Evolutionary conservation across 2,113 vertebrate genomes (phyloP).

Genomic region (Lophura nycthemera): DNA sequence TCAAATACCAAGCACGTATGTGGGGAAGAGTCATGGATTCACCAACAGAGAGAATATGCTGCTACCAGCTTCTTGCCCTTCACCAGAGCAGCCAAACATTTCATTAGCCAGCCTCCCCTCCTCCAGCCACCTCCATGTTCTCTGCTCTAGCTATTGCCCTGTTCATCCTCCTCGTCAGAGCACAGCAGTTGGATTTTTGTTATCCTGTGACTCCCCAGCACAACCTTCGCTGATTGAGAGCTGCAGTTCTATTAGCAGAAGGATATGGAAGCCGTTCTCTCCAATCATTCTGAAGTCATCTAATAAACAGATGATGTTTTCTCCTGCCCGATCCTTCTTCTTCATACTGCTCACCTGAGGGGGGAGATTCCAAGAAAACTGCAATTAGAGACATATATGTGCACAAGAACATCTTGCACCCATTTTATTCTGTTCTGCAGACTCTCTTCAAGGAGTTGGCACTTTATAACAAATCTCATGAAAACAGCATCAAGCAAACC

Average conservation of each 20-base stretch:
- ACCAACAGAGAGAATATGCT: background rate
- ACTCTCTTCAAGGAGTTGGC: background rate
- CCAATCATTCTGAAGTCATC: slow-evolving; percentile 87
- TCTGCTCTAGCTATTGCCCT: background rate
- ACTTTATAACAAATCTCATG: background rate
- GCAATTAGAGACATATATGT: background rate
- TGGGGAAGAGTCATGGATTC: slow-evolving; percentile 67
- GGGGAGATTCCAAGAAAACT: slow-evolving; percentile 1
- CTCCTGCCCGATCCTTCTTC: slow-evolving; percentile 74
- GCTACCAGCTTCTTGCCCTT: background rate
- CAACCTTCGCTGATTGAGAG: background rate
- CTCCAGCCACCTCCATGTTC: background rate
- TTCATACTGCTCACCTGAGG: slow-evolving; percentile 78
- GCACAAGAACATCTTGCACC: background rate
- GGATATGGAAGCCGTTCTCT: slow-evolving; percentile 87
- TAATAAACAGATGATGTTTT: slow-evolving; percentile 79
- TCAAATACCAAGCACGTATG: slow-evolving; percentile 87
- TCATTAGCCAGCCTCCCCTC: background rate
- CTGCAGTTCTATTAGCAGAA: slow-evolving; percentile 29
- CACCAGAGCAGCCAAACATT: background rate
- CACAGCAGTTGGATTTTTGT: background rate
- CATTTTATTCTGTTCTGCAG: background rate
- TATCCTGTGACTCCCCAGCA: background rate
- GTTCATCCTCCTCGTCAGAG: background rate
- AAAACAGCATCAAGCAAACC: background rate